phyloP scores from a whole-genome alignment of 2,888 invertebrate genomes.

The Eupeodes luniger region DNA sequence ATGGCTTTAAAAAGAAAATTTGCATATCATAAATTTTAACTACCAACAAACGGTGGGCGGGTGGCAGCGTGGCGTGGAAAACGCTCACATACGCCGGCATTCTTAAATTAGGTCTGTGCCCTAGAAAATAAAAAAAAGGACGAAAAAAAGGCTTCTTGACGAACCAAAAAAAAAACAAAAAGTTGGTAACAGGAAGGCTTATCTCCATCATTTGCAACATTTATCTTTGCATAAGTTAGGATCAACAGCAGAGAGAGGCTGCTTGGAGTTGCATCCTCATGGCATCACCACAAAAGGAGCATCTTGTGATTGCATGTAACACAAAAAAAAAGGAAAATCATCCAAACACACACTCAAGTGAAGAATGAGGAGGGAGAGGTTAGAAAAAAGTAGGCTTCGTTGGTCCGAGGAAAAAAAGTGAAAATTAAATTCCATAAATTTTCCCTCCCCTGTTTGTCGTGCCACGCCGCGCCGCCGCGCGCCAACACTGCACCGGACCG shows the following conservation, averaged over 20 bases:
- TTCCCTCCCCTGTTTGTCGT: background rate
- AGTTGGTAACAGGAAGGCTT: slow-evolving; percentile 64
- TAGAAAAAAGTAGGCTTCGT: background rate
- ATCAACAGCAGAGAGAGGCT: slow-evolving; percentile 70
- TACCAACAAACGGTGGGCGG: slow-evolving; percentile 40
- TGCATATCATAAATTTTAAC: slow-evolving; percentile 76
- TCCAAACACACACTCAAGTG: slow-evolving; percentile 23
- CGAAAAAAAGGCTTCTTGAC: slow-evolving; percentile 26
- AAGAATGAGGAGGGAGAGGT: background rate
- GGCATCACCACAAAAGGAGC: slow-evolving; percentile 46
- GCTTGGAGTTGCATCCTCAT: slow-evolving; percentile 62
- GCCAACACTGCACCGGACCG: background rate
- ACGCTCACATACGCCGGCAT: slow-evolving; percentile 58
- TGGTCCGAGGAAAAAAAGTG: slow-evolving; percentile 44
- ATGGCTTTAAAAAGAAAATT: slow-evolving; percentile 72
- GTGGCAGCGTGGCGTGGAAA: background rate
- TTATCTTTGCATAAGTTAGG: slow-evolving; percentile 76
- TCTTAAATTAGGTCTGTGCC: slow-evolving; percentile 73
- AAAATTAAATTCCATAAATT: slow-evolving; percentile 76
- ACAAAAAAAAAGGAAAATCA: background rate
- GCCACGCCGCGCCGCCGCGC: background rate
- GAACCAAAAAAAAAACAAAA: slow-evolving; percentile 35
- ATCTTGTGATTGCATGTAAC: slow-evolving; percentile 57
- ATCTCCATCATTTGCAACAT: slow-evolving; percentile 76
- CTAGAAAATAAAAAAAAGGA: slow-evolving; percentile 43